Base-by-base conservation (phyloP, 2,797 vertebrate species). In the Coccyzus lansbergi region DNA sequence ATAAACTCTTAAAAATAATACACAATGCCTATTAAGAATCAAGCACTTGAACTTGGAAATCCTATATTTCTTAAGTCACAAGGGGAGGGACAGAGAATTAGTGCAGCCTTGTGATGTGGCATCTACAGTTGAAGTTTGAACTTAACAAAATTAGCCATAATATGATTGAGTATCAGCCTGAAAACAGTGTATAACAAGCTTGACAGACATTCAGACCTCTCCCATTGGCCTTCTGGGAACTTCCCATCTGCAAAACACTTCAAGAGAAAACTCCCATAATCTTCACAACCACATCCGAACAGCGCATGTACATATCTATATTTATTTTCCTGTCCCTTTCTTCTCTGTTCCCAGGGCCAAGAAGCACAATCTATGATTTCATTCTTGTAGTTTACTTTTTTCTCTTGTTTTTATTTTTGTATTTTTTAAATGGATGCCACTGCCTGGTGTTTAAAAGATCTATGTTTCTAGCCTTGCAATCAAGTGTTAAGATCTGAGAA, bases 21-120 rank as follows among this genome's bases (percentile, higher is more conserved):
- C 60, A 55, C 55, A 80, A 64, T 58, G 28, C n/a, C 40, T 94
- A 86, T 89, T 94, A 94, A 77, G 72, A 94, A 90, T 90, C 60
- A 74, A 88, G 74, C 83, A 82, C 70, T 94, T 83, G 16, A 74
- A 38, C 64, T 72, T 91, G 92, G 83, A 74, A 88, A 44, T 53
- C 29, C 25, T 86, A 12, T 11, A 4, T 93, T 93, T 86, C 83
- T 92, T 84, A 90, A 83, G 69, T 60, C 70, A 40, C 36, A 51
- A 82, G 60, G 38, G 48, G 70, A 91, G 26, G 70, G 77, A 79
- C 84, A 71, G 83, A 20, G 83, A 90, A 84, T 97, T 92, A 80
- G 70, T 36, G 70, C 52, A 94, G 91, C 83, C 77, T 95, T 95
- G 94, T 96, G 95, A 96, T 97, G 96, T 96, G 96, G 95, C 96